Percentiles rank a stretch among this genome's conserved stretches.
These are phyloP conservation scores for Siderastrea siderea DNA, from an alignment of 92 coral and sea anemone species.

Conservation along the genomic window DNA sequence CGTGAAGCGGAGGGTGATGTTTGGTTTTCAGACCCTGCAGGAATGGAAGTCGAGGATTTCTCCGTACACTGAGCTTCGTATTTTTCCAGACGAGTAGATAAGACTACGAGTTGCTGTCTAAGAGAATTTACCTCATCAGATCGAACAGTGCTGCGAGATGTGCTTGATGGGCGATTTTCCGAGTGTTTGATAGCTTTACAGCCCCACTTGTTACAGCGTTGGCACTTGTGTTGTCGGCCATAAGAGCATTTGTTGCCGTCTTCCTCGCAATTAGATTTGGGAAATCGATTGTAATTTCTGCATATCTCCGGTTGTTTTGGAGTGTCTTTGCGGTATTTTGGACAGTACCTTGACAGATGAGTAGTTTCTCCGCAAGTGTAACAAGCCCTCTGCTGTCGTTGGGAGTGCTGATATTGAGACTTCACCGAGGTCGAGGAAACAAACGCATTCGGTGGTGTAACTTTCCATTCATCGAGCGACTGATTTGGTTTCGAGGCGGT, in stretches of 20 bases:
- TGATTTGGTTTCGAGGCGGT: slow-evolving; percentile 34
- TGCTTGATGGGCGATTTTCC: slow-evolving; percentile 20
- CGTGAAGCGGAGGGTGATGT: slow-evolving; percentile 8
- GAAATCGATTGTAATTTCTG: slow-evolving; percentile 58
- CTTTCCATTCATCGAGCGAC: slow-evolving; percentile 63
- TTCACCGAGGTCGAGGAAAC: slow-evolving; percentile 24
- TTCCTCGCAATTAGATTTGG: slow-evolving; percentile 51
- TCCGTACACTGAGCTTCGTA: slow-evolving; percentile 27
- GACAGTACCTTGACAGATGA: slow-evolving; percentile 49
- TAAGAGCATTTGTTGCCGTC: slow-evolving; percentile 59
- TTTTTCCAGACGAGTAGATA: slow-evolving; percentile 35
- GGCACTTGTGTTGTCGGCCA: slow-evolving; percentile 57
- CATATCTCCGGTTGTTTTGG: slow-evolving; percentile 58
- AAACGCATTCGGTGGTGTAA: slow-evolving; percentile 21
- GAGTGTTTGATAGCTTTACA: slow-evolving; percentile 61
- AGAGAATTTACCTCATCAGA: slow-evolving; percentile 37
- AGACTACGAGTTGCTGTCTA: slow-evolving; percentile 37
- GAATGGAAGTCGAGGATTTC: slow-evolving; percentile 13
- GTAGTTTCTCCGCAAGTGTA: slow-evolving; percentile 51
- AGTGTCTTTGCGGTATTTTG: slow-evolving; percentile 1
- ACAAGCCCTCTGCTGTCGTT: slow-evolving; percentile 48
- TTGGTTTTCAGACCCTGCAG: slow-evolving; percentile 1
- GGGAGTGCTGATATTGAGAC: slow-evolving; percentile 11
- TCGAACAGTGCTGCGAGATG: slow-evolving; percentile 7
- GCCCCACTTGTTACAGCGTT: slow-evolving; percentile 53